Base-by-base conservation (phyloP, 1,140 invertebrate species). In the Pantala flavescens region DNA sequence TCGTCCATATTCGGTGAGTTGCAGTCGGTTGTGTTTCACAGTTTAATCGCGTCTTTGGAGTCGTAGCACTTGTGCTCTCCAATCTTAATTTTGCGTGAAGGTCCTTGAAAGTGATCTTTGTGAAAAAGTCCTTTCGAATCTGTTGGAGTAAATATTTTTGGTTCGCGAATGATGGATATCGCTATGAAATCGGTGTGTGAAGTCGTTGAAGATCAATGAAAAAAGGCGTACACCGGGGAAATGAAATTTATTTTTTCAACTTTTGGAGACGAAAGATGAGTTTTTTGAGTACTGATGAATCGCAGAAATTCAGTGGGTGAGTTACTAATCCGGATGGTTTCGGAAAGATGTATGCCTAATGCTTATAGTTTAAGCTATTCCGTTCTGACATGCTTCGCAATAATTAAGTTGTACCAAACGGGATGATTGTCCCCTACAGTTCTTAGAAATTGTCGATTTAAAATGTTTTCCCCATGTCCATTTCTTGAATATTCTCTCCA, bases 1-100 rank as follows among this genome's bases (percentile, higher is more conserved):
- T 84, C 88, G 74, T 88, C 89, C 49, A 89, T 90, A 78, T 85
- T 88, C 82, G 87, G 88, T 79, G 89, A 90, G 77, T 86, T 90
- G 74, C 88, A 89, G 79, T 88, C 88, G 70, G 86, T 85, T 74
- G 86, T 87, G 73, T 90, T 90, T 80, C 89, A 90, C 79, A 89
- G 87, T 81, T 83, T 90, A 72, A 89, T 90, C 36, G 87, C 89
- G 5, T 90, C 89, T 7, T 80, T 90, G 77, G 89, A 90, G 79
- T 89, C 88, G 81, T 90, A 86, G 82, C 82, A 84, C 74, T 78
- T 24, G 10, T 3, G 71, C 21, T 7, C 23, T 72, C 3, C 23
- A 7, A 19, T 9, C 71, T 19, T 10, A 5, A 72, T 16, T 23
- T 72, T 3, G 49, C 49, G 5, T 63, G 49, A 63, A 16, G 16